Percentiles rank a stretch among this genome's conserved stretches.
Conservation (phyloP, 2,888 invertebrate species). For the Conops quadrifasciatus region DNA sequence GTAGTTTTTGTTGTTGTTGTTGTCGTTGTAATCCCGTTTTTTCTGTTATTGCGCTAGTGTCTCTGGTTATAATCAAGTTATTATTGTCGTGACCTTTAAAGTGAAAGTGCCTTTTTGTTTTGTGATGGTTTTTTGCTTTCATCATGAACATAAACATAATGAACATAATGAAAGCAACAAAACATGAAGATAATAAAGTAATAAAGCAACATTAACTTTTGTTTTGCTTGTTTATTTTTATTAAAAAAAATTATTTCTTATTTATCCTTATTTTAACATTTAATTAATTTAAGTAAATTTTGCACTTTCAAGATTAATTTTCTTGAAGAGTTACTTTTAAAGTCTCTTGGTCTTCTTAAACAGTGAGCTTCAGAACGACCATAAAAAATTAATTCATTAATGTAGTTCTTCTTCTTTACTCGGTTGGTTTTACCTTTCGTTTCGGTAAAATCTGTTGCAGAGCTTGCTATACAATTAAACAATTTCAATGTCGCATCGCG, state of each 20-base stretch:
- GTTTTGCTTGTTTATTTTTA: too few species aligned
- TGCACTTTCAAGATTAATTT: neutral
- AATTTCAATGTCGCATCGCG: constrained; percentile 6
- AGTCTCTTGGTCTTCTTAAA: neutral
- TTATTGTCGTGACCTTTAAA: constrained; percentile 45
- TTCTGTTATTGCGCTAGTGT: neutral
- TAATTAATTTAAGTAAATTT: too few species aligned
- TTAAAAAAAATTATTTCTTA: neutral
- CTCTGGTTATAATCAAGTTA: too few species aligned
- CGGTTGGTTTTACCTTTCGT: neutral
- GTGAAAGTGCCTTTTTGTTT: constrained; percentile 44
- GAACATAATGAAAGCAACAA: neutral
- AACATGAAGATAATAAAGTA: too few species aligned
- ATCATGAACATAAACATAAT: neutral
- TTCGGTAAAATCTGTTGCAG: neutral
- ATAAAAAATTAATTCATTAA: too few species aligned
- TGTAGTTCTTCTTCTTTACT: neutral
- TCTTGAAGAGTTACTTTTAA: neutral
- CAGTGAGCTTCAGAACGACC: too few species aligned
- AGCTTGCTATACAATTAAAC: neutral
- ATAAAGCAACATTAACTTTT: too few species aligned
- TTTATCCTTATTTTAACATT: too few species aligned
- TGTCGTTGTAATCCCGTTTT: neutral
- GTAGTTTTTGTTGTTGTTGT: too few species aligned
- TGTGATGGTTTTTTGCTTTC: neutral